Conservation (phyloP, 2,113 vertebrate species). For the Pteropus alecto region DNA sequence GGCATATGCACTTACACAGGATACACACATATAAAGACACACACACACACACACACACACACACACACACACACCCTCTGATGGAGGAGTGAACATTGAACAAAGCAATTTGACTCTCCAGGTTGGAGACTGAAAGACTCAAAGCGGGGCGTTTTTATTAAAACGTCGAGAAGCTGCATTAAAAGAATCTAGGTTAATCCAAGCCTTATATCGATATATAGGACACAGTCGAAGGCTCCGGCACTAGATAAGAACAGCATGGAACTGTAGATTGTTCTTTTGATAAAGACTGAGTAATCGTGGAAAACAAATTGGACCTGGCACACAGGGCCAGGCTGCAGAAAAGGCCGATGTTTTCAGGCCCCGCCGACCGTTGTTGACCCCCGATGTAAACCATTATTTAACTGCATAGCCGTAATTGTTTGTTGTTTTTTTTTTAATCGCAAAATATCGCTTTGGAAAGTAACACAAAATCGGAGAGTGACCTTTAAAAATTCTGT, state of each 20-base stretch:
- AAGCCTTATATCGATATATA: conserved; percentile 23
- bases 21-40: too few relatives aligned
- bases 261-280: conserved; percentile 49
- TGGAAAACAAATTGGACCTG: conserved; percentile 55
- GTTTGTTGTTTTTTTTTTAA: background rate
- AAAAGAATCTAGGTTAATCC: conserved; percentile 52
- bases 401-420: conserved; percentile 40
- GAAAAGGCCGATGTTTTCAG: background rate
- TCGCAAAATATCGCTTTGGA: conserved; percentile 63
- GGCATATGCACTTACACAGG: background rate
- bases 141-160: conserved; percentile 2
- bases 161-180: background rate
- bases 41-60: background rate
- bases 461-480: conserved; percentile 61
- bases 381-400: conserved; percentile 24
- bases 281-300: conserved; percentile 50
- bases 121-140: background rate
- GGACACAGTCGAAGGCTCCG: background rate
- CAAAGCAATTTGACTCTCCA: background rate
- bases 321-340: background rate
- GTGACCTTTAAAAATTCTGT: conserved; percentile 73
- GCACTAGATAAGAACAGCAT: conserved; percentile 29
- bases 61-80: background rate
- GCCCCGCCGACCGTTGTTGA: background rate
- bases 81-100: background rate